Conservation (phyloP, 2,797 vertebrate genomes). For the Pseudopleuronectes americanus region DNA sequence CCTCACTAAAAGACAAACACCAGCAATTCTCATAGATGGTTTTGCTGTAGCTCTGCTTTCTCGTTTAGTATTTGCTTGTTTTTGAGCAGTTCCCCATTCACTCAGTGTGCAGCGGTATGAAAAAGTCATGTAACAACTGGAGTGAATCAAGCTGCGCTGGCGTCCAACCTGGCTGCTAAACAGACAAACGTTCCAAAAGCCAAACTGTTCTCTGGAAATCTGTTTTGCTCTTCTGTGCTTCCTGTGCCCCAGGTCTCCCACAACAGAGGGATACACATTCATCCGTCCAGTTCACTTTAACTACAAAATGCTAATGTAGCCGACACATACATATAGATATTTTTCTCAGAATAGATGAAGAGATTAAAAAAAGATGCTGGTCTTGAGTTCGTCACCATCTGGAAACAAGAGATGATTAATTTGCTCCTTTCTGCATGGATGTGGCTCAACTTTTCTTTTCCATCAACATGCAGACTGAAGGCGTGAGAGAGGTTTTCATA, state of each 20-base stretch:
- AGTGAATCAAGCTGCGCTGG: constrained; percentile 24
- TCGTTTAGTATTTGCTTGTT: background rate
- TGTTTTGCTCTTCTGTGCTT: constrained; percentile 35
- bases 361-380: constrained; percentile 19
- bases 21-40: background rate
- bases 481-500: constrained; percentile 58
- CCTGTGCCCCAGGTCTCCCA: constrained; percentile 40
- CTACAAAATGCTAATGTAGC: constrained; percentile 4
- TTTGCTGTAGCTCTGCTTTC: background rate
- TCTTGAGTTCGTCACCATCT: constrained; percentile 10
- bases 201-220: constrained; percentile 51
- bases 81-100: constrained; percentile 3
- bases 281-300: constrained; percentile 20
- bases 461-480: constrained; percentile 41
- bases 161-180: constrained; percentile 40
- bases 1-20: background rate
- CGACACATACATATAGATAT: background rate
- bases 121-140: constrained; percentile 6
- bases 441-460: constrained; percentile 32
- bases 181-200: constrained; percentile 38
- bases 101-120: constrained; percentile 15
- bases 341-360: constrained; percentile 21
- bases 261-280: constrained; percentile 31
- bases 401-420: constrained; percentile 43
- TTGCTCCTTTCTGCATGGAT: constrained; percentile 44